Percentiles rank a stretch among this genome's conserved stretches.
Conservation (phyloP, 2,113 vertebrate species). For the Rhynchopsitta pachyrhyncha region DNA sequence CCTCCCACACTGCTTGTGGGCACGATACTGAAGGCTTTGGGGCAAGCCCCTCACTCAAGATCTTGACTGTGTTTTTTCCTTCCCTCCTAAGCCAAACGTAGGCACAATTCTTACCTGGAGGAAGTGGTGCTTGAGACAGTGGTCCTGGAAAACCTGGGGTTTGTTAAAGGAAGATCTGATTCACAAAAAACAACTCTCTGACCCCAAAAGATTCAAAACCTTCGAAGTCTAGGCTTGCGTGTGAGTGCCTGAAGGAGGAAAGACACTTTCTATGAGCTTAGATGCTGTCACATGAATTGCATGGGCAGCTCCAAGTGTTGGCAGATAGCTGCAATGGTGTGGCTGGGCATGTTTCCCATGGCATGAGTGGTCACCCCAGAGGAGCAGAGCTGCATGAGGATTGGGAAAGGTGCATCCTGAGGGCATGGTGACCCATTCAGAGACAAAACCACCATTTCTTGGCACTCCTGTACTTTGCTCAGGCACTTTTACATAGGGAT, state of each 20-base stretch:
- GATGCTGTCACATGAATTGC: fast-evolving
- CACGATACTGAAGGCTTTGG: neutral
- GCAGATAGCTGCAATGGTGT: fast-evolving
- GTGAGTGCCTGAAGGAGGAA: neutral
- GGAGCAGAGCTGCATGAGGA: neutral
- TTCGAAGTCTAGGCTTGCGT: neutral
- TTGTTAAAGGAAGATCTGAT: neutral
- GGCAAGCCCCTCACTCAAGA: neutral
- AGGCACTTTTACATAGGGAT: neutral
- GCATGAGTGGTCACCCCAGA: fast-evolving
- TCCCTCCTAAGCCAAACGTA: neutral
- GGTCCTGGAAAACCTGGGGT: neutral
- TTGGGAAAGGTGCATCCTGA: neutral
- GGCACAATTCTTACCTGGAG: neutral
- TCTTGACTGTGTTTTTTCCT: neutral
- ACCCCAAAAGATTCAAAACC: neutral
- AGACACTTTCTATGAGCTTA: neutral
- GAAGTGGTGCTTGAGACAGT: neutral
- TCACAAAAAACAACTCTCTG: neutral
- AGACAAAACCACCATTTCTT: neutral
- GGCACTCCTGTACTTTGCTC: neutral
- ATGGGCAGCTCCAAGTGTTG: neutral
- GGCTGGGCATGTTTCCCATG: neutral
- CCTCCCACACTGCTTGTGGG: neutral
- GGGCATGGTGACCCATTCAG: neutral